These are phyloP conservation scores for Brachionus paranguensis DNA, from an alignment of 1,140 invertebrate species.

Conservation along the genomic window DNA sequence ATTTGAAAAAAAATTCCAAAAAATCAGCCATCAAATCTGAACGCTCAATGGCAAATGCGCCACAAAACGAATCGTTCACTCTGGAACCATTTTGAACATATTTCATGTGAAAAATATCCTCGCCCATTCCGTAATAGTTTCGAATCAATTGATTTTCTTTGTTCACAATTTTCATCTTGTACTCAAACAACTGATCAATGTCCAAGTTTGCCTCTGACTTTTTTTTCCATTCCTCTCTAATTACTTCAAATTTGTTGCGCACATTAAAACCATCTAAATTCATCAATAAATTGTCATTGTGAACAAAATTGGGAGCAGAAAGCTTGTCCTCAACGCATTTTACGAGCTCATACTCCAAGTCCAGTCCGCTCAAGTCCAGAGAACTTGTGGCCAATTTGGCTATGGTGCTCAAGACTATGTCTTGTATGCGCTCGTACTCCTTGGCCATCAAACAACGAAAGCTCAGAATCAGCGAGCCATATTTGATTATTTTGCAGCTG, in stretches of 20 bases:
- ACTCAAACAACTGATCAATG: not conserved
- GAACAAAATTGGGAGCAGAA: not conserved
- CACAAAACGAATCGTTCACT: not conserved
- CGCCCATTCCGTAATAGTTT: not conserved
- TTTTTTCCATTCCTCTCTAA: not conserved
- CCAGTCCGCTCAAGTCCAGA: not conserved
- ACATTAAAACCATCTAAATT: not conserved
- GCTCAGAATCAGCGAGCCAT: not conserved
- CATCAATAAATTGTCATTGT: not conserved
- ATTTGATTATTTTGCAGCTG: not conserved
- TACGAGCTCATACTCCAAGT: not conserved
- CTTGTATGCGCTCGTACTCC: not conserved
- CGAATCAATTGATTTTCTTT: not conserved
- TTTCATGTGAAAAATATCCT: not conserved
- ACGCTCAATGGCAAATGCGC: not conserved
- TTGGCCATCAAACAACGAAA: not conserved
- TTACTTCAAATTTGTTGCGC: not conserved
- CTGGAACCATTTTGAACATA: not conserved
- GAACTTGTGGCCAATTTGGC: not conserved
- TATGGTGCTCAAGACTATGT: conserved; percentile 3
- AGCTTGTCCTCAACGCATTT: not conserved
- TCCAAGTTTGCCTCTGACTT: not conserved
- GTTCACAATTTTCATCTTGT: not conserved
- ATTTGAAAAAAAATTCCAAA: conserved; percentile 32
- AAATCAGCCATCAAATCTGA: not conserved